phyloP scores from a whole-genome alignment of 1,140 invertebrate genomes.

The Brachystomella parvula region DNA sequence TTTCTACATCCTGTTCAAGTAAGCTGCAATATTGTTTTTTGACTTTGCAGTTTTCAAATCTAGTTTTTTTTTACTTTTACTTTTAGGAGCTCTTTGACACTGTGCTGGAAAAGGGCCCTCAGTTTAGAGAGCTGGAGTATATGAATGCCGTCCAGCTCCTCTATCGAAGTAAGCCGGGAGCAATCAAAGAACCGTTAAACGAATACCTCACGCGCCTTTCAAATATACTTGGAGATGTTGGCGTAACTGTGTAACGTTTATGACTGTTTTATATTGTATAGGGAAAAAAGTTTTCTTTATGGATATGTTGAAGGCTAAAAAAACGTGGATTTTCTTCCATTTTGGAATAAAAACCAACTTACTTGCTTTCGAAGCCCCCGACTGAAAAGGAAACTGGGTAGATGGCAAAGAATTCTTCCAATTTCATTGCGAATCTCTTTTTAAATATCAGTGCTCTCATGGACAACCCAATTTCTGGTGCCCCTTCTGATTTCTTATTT shows the following conservation, averaged over 20 bases:
- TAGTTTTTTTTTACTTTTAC: conserved; percentile 5
- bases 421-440: too few relatives aligned
- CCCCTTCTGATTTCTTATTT: too few relatives aligned
- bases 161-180: conserved; percentile 50
- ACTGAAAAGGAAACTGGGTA: too few relatives aligned
- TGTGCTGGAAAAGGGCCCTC: conserved; percentile 69
- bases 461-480: too few relatives aligned
- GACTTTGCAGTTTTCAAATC: background rate
- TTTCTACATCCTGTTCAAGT: conserved; percentile 75
- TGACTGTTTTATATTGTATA: too few relatives aligned
- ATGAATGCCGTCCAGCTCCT: conserved; percentile 72
- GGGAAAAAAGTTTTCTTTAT: too few relatives aligned
- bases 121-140: conserved; percentile 77
- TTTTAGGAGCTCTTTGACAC: conserved; percentile 71
- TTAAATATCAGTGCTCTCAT: too few relatives aligned
- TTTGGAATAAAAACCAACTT: too few relatives aligned
- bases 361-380: too few relatives aligned
- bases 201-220: conserved; percentile 53
- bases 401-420: too few relatives aligned
- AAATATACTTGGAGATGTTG: conserved; percentile 59
- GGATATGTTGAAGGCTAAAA: too few relatives aligned
- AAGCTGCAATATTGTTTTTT: conserved; percentile 34
- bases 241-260: conserved; percentile 55
- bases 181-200: conserved; percentile 39
- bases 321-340: too few relatives aligned